phyloP scores from a whole-genome alignment of 2,797 vertebrate genomes.

The Toxotes lorentzi region DNA sequence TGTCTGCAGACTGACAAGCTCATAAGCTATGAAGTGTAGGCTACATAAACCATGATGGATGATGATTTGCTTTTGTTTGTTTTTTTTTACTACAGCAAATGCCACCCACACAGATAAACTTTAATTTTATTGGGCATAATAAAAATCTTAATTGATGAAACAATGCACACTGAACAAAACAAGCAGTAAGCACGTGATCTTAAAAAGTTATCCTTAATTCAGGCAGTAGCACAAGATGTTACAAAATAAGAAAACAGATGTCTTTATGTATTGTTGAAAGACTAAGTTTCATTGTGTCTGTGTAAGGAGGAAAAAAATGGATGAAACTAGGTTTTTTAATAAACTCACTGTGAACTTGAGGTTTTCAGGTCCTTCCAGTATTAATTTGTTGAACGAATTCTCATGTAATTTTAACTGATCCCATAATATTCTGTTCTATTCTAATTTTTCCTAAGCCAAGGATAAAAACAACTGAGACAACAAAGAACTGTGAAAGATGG shows the following conservation, averaged over 20 bases:
- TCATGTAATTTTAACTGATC: background rate
- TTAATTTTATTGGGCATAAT: background rate
- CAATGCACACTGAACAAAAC: background rate
- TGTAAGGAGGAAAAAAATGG: background rate
- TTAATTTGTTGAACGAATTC: background rate
- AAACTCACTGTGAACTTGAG: background rate
- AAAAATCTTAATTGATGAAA: background rate
- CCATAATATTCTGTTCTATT: background rate
- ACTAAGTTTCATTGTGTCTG: too few species aligned
- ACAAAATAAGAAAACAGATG: background rate
- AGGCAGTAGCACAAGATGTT: too few species aligned
- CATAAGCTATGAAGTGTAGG: background rate
- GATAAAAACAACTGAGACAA: background rate
- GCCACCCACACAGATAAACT: background rate
- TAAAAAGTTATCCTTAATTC: too few species aligned
- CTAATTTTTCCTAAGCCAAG: background rate
- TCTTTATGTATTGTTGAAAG: background rate
- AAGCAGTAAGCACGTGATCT: too few species aligned
- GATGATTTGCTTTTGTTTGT: slow-evolving; percentile 10
- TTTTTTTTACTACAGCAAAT: background rate
- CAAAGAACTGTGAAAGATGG: background rate
- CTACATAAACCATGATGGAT: background rate
- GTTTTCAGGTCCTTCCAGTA: background rate
- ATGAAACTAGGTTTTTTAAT: background rate
- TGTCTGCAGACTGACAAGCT: background rate